phyloP scores from a whole-genome alignment of 23 tunicate genomes.

The Halocynthia aurantium region DNA sequence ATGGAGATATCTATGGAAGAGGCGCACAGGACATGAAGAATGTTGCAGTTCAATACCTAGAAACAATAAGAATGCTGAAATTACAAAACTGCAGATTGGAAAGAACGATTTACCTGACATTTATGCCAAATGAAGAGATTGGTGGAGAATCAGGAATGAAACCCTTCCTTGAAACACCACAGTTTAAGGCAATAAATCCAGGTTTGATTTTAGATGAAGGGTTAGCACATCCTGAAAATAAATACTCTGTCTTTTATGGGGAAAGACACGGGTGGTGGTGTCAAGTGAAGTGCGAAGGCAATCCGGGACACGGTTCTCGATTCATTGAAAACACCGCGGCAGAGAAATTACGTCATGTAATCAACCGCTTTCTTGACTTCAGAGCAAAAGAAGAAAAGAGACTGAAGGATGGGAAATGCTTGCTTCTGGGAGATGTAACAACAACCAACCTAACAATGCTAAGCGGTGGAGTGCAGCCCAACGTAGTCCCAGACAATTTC shows the following conservation, averaged over 20 bases:
- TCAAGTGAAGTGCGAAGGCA: conserved; percentile 65
- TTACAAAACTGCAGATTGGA: conserved; percentile 24
- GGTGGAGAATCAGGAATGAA: conserved; percentile 84
- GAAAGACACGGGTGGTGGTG: conserved; percentile 91
- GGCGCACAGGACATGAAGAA: conserved; percentile 99
- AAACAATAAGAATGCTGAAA: conserved; percentile 81
- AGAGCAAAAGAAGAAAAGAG: conserved; percentile 42
- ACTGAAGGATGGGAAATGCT: conserved; percentile 50
- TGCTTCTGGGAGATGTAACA: conserved; percentile 93
- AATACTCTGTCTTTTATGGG: conserved; percentile 79
- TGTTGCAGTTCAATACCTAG: conserved; percentile 96
- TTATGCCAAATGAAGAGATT: conserved; percentile 96
- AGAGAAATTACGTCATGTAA: conserved; percentile 70
- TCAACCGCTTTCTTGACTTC: conserved; percentile 42
- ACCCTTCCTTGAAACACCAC: conserved; percentile 52
- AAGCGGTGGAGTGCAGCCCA: conserved; percentile 88
- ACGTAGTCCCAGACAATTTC: conserved; percentile 90
- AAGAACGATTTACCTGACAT: conserved; percentile 53
- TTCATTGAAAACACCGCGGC: conserved; percentile 81
- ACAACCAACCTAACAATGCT: conserved; percentile 80
- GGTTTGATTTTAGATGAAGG: conserved; percentile 97
- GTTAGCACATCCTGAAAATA: conserved; percentile 77
- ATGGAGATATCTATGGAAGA: conserved; percentile 90
- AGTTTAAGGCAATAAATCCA: conserved; percentile 55
- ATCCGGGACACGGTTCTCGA: conserved; percentile 95